phyloP scores from a whole-genome alignment of 2,888 invertebrate species.

The Epinotia brunnichana region DNA sequence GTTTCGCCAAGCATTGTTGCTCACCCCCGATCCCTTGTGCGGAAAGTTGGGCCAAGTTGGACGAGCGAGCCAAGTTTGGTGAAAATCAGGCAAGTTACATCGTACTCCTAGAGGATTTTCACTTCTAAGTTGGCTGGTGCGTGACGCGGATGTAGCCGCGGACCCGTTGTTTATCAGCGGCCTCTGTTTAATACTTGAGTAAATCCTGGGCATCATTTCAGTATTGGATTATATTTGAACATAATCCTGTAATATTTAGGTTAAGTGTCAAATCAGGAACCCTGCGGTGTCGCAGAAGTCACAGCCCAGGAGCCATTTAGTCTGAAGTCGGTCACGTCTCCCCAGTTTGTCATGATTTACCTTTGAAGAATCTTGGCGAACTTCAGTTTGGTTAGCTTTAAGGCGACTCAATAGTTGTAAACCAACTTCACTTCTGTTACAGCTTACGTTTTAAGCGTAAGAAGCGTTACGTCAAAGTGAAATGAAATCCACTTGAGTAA shows the following conservation, averaged over 20 bases:
- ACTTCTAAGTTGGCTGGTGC: conserved; percentile 70
- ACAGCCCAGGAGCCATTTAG: conserved; percentile 30
- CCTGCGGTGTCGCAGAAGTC: conserved; percentile 10
- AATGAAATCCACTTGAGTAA: neutral
- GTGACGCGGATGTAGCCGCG: conserved; percentile 72
- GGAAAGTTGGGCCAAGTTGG: conserved; percentile 68
- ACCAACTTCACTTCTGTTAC: neutral
- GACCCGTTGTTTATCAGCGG: conserved; percentile 71
- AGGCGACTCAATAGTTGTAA: conserved; percentile 18
- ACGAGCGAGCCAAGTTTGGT: conserved; percentile 68
- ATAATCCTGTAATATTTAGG: neutral
- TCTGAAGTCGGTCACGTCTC: conserved; percentile 33
- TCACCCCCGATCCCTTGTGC: conserved; percentile 66
- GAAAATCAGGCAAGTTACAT: conserved; percentile 75
- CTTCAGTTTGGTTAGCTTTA: conserved; percentile 15
- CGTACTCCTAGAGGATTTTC: conserved; percentile 73
- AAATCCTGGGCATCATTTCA: neutral
- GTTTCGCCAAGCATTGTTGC: conserved; percentile 74
- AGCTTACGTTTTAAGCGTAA: neutral
- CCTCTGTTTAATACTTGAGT: conserved; percentile 37
- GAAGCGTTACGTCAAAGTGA: neutral
- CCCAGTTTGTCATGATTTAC: conserved; percentile 30
- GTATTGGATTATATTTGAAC: neutral
- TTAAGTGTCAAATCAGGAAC: neutral
- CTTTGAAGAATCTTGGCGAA: conserved; percentile 21